Conservation (phyloP, 2,797 vertebrate species). For the Enteromius argenteus region DNA sequence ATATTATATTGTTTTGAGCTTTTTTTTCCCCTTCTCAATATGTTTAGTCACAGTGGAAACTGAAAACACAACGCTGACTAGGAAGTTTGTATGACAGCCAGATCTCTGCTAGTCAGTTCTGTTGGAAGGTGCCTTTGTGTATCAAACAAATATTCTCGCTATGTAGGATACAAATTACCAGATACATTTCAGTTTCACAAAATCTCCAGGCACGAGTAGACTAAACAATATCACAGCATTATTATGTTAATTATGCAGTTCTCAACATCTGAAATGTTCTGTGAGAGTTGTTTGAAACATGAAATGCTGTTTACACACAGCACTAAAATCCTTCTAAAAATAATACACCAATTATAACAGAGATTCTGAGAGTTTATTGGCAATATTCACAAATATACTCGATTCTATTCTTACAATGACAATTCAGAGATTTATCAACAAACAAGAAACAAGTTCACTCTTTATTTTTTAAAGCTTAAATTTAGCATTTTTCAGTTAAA, state of each 20-base stretch:
- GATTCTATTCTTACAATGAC: neutral
- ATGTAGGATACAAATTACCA: slow-evolving; percentile 68
- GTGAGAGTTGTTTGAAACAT: slow-evolving; percentile 5
- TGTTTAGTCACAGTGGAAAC: slow-evolving; percentile 57
- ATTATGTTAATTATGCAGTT: slow-evolving; percentile 54
- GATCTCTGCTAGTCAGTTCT: slow-evolving; percentile 61
- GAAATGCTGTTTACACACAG: neutral
- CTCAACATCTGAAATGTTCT: slow-evolving; percentile 50
- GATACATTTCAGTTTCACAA: slow-evolving; percentile 70
- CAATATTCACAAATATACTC: neutral
- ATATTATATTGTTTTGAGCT: slow-evolving; percentile 74
- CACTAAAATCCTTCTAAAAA: slow-evolving; percentile 16
- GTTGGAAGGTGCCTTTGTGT: slow-evolving; percentile 68
- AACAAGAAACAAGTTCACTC: neutral
- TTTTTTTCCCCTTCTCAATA: slow-evolving; percentile 65
- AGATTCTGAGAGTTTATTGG: neutral
- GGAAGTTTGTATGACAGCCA: slow-evolving; percentile 40
- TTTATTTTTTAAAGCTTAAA: neutral
- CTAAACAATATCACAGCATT: slow-evolving; percentile 57
- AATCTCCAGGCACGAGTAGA: slow-evolving; percentile 54
- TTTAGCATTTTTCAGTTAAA: neutral
- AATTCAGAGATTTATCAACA: neutral
- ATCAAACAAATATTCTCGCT: slow-evolving; percentile 64
- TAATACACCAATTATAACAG: neutral
- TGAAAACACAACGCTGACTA: slow-evolving; percentile 55